A percentile compares a stretch with the other conserved stretches of the same genome.
phyloP scores from a whole-genome alignment of 2,888 invertebrate genomes.

The Lepidocyrtoides sp. region DNA sequence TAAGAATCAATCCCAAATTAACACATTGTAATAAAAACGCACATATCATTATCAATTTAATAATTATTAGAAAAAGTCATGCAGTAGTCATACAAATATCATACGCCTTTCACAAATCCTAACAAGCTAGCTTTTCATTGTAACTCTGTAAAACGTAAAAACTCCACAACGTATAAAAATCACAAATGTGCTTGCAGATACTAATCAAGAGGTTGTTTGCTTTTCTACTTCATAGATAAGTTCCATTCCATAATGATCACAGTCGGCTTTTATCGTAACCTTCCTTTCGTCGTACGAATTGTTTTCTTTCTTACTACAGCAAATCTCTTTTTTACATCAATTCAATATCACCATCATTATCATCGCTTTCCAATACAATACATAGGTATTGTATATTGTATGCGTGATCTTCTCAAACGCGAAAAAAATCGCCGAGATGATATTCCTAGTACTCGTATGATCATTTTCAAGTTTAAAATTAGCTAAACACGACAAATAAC shows the following conservation, averaged over 20 bases:
- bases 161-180: no score
- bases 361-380: neutral
- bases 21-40: neutral
- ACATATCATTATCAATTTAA: neutral
- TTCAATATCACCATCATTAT: neutral
- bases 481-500: neutral
- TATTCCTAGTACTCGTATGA: no score
- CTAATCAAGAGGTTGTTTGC: no score
- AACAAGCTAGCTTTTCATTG: no score
- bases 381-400: neutral
- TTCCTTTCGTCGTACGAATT: no score
- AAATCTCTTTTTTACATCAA: no score
- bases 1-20: neutral
- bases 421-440: neutral
- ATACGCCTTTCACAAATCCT: neutral
- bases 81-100: neutral
- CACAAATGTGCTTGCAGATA: no score
- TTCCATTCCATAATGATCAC: no score
- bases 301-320: neutral
- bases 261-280: no score
- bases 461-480: conserved; percentile 14
- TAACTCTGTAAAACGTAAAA: no score
- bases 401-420: neutral
- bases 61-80: no score
- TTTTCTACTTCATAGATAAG: no score